phyloP scores from a whole-genome alignment of 2,888 invertebrate species.

The Mechanitis mazaeus region DNA sequence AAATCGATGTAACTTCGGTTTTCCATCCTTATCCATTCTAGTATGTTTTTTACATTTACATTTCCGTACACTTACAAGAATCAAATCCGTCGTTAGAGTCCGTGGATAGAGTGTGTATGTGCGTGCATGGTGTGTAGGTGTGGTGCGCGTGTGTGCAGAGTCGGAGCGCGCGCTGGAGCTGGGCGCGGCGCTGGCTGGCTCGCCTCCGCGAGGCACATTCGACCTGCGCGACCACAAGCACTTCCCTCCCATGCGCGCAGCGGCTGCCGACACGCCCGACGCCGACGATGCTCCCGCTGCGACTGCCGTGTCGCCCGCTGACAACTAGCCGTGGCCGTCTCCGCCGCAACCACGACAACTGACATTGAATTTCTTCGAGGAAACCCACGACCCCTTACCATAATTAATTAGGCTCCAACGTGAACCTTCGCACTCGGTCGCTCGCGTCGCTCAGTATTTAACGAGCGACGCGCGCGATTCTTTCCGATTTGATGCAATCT shows the following conservation, averaged over 20 bases:
- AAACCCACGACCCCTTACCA: too few relatives aligned
- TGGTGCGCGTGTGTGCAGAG: slow-evolving; percentile 63
- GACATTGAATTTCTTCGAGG: too few relatives aligned
- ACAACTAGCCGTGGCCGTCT: background rate
- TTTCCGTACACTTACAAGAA: background rate
- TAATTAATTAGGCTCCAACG: too few relatives aligned
- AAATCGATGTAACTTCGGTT: too few relatives aligned
- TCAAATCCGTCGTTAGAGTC: background rate
- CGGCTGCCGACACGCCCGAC: slow-evolving; percentile 29
- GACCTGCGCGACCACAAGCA: slow-evolving; percentile 88
- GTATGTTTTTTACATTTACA: too few relatives aligned
- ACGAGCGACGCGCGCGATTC: too few relatives aligned
- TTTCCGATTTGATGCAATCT: too few relatives aligned
- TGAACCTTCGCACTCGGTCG: too few relatives aligned
- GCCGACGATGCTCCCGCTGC: slow-evolving; percentile 23
- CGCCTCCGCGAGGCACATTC: slow-evolving; percentile 81
- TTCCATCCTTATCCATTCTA: too few relatives aligned
- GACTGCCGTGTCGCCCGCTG: slow-evolving; percentile 4
- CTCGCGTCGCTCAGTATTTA: too few relatives aligned
- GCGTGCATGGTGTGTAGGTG: slow-evolving; percentile 5
- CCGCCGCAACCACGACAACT: too few relatives aligned
- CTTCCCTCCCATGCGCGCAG: slow-evolving; percentile 85
- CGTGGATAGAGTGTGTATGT: slow-evolving; percentile 1
- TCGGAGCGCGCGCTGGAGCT: slow-evolving; percentile 85
- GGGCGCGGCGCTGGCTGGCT: slow-evolving; percentile 81